phyloP scores from a whole-genome alignment of 2,797 vertebrate species.

The Odontamblyopus lacepedii region DNA sequence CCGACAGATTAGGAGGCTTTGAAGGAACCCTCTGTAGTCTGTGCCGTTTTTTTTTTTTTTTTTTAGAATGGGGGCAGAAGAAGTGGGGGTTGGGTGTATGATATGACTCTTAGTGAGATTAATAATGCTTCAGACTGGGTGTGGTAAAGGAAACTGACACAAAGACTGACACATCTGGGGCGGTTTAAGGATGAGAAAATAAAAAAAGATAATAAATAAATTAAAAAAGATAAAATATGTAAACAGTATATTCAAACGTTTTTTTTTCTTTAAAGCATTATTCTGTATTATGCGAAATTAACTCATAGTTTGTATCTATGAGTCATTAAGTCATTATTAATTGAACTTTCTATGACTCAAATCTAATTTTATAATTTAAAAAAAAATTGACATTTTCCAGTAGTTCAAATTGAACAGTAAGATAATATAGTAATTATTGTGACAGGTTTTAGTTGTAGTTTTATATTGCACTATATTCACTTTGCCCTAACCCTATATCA shows the following conservation, averaged over 20 bases:
- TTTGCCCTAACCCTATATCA: background rate
- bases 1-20: constrained; percentile 67
- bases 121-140: constrained; percentile 35
- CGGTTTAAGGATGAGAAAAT: background rate
- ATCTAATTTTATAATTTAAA: too few species aligned
- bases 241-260: too few species aligned
- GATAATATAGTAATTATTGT: too few species aligned
- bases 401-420: too few species aligned
- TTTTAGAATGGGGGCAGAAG: constrained; percentile 46
- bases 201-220: too few species aligned
- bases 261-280: background rate
- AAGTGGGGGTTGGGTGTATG: constrained; percentile 27
- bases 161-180: constrained; percentile 23
- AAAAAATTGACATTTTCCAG: too few species aligned
- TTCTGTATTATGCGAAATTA: too few species aligned
- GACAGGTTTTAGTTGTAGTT: background rate
- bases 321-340: too few species aligned
- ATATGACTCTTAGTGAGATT: constrained; percentile 54
- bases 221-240: background rate
- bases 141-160: constrained; percentile 23
- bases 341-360: too few species aligned
- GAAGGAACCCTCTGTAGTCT: constrained; percentile 55
- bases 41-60: constrained; percentile 56
- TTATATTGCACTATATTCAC: background rate
- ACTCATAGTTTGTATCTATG: too few species aligned